Percentiles rank a stretch among this genome's conserved stretches.
Conservation (phyloP, 2,113 vertebrate species). For the Fregetta grallaria region DNA sequence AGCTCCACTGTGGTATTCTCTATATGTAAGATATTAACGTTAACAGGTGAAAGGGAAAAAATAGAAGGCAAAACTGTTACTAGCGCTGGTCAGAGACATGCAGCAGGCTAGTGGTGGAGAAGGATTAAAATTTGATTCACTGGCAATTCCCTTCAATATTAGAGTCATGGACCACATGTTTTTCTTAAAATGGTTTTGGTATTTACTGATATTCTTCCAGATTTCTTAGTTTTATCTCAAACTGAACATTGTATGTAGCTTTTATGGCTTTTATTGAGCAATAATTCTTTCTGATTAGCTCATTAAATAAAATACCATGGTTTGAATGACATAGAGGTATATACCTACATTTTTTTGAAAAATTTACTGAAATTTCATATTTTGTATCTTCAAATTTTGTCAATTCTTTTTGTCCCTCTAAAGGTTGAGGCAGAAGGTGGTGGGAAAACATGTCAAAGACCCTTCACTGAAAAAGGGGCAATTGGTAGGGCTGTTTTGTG, state of each 20-base stretch:
- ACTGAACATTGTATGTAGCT: neutral
- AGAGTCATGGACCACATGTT: neutral
- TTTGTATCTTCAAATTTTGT: neutral
- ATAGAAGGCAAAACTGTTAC: neutral
- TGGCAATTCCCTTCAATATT: neutral
- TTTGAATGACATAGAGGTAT: neutral
- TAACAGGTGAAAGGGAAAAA: neutral
- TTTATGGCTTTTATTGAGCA: neutral
- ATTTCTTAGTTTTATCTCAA: neutral
- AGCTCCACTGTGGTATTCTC: neutral
- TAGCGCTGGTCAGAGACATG: neutral
- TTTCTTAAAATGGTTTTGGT: neutral
- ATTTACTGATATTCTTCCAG: neutral
- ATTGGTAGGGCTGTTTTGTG: neutral
- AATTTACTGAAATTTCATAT: neutral
- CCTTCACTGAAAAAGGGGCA: neutral
- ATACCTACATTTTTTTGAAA: neutral
- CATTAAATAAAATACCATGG: neutral
- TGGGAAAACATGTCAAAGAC: neutral
- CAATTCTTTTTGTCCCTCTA: neutral
- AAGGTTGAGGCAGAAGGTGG: neutral
- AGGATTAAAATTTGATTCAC: neutral
- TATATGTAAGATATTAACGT: fast-evolving
- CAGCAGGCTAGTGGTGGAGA: neutral
- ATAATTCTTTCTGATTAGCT: neutral